Evolutionary conservation across 2,888 invertebrate genomes (phyloP).

Genomic region (Globia sparganii): DNA sequence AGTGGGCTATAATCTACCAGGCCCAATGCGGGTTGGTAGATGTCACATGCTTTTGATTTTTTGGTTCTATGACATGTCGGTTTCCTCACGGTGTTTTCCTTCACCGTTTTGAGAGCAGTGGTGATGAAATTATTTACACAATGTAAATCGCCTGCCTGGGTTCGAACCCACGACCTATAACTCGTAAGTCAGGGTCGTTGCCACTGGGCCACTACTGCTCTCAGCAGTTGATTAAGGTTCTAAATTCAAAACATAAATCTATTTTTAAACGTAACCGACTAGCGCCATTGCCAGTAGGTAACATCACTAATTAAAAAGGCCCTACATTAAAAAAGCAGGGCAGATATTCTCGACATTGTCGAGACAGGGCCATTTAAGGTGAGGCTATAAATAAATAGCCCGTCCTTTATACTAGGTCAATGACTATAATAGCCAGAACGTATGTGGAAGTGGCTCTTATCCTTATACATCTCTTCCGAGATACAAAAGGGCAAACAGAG

Average conservation of each 20-base stretch:
- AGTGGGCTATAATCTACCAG: too few relatives aligned
- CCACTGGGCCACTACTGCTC: too few relatives aligned
- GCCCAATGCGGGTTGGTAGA: too few relatives aligned
- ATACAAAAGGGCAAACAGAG: slow-evolving; percentile 46
- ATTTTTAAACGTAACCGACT: slow-evolving; percentile 18
- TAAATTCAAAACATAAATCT: slow-evolving; percentile 34
- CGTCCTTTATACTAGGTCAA: slow-evolving; percentile 63
- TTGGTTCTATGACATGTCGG: too few relatives aligned
- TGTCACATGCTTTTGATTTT: too few relatives aligned
- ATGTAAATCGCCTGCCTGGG: too few relatives aligned
- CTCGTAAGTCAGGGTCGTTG: too few relatives aligned
- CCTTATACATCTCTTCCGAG: slow-evolving; percentile 66
- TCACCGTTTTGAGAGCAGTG: too few relatives aligned
- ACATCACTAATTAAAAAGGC: slow-evolving; percentile 48
- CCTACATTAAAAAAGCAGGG: slow-evolving; percentile 38
- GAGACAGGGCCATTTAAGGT: slow-evolving; percentile 44
- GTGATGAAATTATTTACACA: too few relatives aligned
- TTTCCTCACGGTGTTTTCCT: too few relatives aligned
- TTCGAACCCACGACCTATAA: too few relatives aligned
- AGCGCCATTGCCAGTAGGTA: slow-evolving; percentile 22
- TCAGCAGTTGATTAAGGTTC: background rate
- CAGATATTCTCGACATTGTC: slow-evolving; percentile 53
- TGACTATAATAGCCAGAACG: slow-evolving; percentile 51
- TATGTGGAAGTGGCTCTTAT: slow-evolving; percentile 61
- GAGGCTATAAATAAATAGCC: slow-evolving; percentile 54